Base-by-base conservation (phyloP, 1,140 invertebrate species). In the Drosophila elegans region DNA sequence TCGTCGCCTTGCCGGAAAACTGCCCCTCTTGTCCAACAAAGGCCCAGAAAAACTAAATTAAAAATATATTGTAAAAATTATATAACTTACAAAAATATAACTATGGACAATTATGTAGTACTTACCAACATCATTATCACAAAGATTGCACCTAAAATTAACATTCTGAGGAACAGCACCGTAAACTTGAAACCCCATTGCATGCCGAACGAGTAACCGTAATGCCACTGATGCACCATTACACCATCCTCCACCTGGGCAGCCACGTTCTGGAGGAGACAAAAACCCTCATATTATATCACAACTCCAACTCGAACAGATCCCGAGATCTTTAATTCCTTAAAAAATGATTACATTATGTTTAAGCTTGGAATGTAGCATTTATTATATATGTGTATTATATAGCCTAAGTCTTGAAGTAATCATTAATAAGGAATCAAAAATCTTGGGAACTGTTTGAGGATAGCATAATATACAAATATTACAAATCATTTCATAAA, bases 191-290 rank as follows among this genome's bases (percentile, higher is more conserved):
- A 56, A 2, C 36, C 5, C 72, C 82, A 89, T 51, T 91, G 88
- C 0, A 9, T 39, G 2, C 21, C 34, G 44, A 83, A 85, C 2
- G 49, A 41, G 48, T 67, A 85, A 0, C 90, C 90, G 39, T 91
- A 90, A 16, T 85, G 73, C 90, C 85, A 91, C 46, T 91, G 83
- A 75, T 91, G 90, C 3, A 67, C 79, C 69, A 78, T 63, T 5
- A 86, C 79, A 36, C 82, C 78, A 39, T 91, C 83, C 39, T 78
- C 56, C 3, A 74, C 45, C 38, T 90, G 90, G 6, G 49, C 56
- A 1, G 83, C 68, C 16, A 82, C 78, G 21, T 79, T 76, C 90
- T 91, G 21, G 12, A 52, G 39, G 27, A 6, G n/a, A 25, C 32
- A 21, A 3, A 12, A 25, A 32, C 0, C 7, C 1, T 32, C 7